Evolutionary conservation across 2,113 vertebrate genomes (phyloP), one percentile per base, ranked within the genome.

Genomic region (Ailuropoda melanoleuca): DNA sequence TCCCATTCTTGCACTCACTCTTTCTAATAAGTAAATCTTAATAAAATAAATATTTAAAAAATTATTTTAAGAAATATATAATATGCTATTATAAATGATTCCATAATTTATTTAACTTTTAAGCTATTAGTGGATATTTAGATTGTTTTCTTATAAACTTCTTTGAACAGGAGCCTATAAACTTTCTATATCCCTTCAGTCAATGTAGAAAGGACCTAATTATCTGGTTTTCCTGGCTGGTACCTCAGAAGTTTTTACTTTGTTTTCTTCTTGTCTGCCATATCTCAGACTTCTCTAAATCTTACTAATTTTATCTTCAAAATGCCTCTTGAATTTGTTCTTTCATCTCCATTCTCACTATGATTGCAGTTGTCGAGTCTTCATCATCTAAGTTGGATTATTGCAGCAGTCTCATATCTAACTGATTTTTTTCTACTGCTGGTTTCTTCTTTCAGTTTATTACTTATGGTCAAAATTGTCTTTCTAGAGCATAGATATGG

Each of bases 261-360:
- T 53, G 17, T 39, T 77, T 68, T 95, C 68, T 75, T 83, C 31
- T 95, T 77, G 43, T 77, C 31, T 24, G 5, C 48, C n/a, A 39
- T 9, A 60, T 84, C 70, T 72, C 23, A 37, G 19, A 74, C 53
- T 64, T 86, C 37, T 81, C 13, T 78, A 64, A 66, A 18, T 58
- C 50, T 31, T 24, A 88, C 24, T 56, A 39, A 88, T 77, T 66
- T 95, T 81, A 74, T 75, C 55, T 92, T 26, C 19, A 86, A 62
- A 93, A 77, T 90, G 4, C 46, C 58, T 90, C 62, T 86, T 85
- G 23, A 80, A 46, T 91, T 78, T 1, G 1, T 91, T 88, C 53
- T n/a, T 91, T 96, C 26, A 66, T 93, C 70, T 84, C 68, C 14
- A 14, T 88, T 91, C n/a, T 93, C 37, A 53, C 72, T 96, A 4